phyloP scores from a whole-genome alignment of 2,113 vertebrate species.

The Etheostoma cragini region DNA sequence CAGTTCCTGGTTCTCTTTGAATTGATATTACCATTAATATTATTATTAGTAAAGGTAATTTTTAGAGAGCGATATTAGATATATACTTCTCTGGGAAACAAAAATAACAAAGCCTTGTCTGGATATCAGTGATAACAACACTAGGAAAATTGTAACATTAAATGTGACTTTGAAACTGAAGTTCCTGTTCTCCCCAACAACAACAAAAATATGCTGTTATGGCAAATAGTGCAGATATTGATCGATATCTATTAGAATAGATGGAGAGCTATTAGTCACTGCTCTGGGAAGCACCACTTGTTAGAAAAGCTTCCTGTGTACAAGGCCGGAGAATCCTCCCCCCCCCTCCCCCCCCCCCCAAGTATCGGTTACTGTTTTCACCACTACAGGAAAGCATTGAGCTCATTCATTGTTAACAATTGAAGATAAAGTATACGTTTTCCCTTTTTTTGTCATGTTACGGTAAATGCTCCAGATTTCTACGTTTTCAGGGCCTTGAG shows the following conservation, averaged over 20 bases:
- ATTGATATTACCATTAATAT: too few species aligned
- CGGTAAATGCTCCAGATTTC: neutral
- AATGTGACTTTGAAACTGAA: neutral
- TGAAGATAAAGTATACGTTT: neutral
- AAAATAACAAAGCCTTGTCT: constrained; percentile 4
- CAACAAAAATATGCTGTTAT: constrained; percentile 2
- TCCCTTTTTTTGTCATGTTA: neutral
- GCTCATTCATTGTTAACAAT: neutral
- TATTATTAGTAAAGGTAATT: neutral
- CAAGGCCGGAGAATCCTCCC: neutral
- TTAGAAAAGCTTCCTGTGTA: constrained; percentile 13
- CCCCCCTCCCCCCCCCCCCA: neutral
- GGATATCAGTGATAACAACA: constrained; percentile 1
- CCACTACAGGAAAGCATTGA: constrained; percentile 12
- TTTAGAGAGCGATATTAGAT: constrained; percentile 12
- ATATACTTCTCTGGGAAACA: constrained; percentile 12
- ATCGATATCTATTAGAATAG: constrained; percentile 29
- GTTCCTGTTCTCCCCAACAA: neutral
- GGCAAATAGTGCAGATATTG: constrained; percentile 25
- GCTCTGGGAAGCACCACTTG: constrained; percentile 23
- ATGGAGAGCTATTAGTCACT: constrained; percentile 1
- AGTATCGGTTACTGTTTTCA: neutral
- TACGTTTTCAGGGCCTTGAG: neutral
- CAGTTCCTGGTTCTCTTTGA: neutral
- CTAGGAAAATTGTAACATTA: neutral